Conservation (phyloP, 2,797 vertebrate genomes). For the Rhodeus uyekii region DNA sequence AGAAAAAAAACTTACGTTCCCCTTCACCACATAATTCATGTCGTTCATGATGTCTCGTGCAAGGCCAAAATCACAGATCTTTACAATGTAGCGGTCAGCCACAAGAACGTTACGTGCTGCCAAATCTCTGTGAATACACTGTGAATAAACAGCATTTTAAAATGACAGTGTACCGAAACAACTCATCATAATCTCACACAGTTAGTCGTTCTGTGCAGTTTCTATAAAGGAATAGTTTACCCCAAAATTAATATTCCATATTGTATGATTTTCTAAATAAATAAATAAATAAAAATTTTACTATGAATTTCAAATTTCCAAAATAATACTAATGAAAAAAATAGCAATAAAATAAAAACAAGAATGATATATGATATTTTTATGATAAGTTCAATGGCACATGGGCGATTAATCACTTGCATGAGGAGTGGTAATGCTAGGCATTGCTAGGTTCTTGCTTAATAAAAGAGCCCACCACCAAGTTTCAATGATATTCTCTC, state of each 20-base stretch:
- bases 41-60: conserved; percentile 94
- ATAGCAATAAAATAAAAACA: no score
- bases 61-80: conserved; percentile 97
- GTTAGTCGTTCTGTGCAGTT: neutral
- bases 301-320: neutral
- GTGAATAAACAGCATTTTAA: conserved; percentile 36
- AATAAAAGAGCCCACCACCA: no score
- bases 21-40: conserved; percentile 92
- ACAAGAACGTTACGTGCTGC: conserved; percentile 93
- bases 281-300: no score
- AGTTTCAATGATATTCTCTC: no score
- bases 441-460: no score
- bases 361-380: no score
- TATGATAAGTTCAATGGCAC: no score
- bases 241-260: neutral
- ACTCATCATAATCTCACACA: neutral
- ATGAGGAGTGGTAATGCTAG: no score
- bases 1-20: conserved; percentile 82
- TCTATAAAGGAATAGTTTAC: neutral
- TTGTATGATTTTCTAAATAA: no score
- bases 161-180: neutral
- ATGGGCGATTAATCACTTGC: no score
- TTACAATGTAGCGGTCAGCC: conserved; percentile 81
- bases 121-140: conserved; percentile 97
- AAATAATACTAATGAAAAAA: neutral